These are phyloP conservation scores for Coluber constrictor DNA, from an alignment of 2,797 vertebrate genomes.

Conservation along the genomic window DNA sequence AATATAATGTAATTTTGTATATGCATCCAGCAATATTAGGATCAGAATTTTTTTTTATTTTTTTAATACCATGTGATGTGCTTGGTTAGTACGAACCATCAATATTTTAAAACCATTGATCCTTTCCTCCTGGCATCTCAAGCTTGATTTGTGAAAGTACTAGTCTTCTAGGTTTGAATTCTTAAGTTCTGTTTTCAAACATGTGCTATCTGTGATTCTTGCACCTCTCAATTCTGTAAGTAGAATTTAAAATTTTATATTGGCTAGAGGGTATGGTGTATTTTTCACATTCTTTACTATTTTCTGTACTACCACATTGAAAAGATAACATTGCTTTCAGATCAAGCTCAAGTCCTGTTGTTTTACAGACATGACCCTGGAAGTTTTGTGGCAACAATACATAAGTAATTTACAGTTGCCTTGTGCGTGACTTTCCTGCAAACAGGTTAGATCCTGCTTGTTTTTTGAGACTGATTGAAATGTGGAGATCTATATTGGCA, in stretches of 20 bases:
- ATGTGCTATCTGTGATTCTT: background rate
- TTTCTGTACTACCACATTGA: background rate
- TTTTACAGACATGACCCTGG: background rate
- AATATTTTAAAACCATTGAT: background rate
- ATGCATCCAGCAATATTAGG: background rate
- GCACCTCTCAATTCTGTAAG: background rate
- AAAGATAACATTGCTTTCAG: background rate
- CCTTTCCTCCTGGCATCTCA: background rate
- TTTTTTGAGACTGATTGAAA: background rate
- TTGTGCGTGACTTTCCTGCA: background rate
- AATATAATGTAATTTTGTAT: background rate
- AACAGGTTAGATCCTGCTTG: background rate
- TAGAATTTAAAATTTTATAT: background rate
- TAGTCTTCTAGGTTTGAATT: background rate
- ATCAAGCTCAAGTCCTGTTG: background rate
- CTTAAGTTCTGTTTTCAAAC: background rate
- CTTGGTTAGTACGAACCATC: background rate
- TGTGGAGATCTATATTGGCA: background rate
- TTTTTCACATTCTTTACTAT: background rate
- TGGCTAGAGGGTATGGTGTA: background rate
- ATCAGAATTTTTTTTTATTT: background rate
- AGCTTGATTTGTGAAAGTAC: background rate
- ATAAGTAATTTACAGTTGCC: background rate
- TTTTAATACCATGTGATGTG: background rate
- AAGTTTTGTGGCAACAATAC: background rate